Percentiles rank a stretch among this genome's conserved stretches.
Conservation (phyloP, 2,797 vertebrate species). For the Euthynnus affinis region DNA sequence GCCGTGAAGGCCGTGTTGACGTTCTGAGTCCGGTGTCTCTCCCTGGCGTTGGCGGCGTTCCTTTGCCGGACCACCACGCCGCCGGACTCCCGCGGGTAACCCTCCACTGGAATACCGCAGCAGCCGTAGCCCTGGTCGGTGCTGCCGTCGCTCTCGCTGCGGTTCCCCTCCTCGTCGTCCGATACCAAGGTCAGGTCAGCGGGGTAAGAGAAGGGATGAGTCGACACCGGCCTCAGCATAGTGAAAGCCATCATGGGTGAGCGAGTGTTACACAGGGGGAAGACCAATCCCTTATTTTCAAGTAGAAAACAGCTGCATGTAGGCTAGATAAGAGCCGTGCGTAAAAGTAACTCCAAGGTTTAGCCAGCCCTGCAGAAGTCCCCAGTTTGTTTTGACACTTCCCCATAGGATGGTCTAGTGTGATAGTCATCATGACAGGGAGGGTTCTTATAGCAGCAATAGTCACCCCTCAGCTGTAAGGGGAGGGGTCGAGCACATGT, state of each 20-base stretch:
- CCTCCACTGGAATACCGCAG: conserved; percentile 79
- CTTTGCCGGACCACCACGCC: conserved; percentile 88
- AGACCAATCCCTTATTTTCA: conserved; percentile 11
- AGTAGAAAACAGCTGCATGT: conserved; percentile 19
- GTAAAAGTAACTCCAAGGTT: conserved; percentile 35
- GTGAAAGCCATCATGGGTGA: conserved; percentile 86
- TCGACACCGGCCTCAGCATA: conserved; percentile 89
- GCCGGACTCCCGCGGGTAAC: conserved; percentile 70
- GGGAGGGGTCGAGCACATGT: conserved; percentile 50
- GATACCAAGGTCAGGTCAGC: conserved; percentile 87
- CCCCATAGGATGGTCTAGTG: conserved; percentile 29
- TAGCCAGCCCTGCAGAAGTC: conserved; percentile 1
- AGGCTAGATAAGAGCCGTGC: conserved; percentile 5
- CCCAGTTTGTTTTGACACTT: conserved; percentile 36
- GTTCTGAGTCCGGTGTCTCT: conserved; percentile 92
- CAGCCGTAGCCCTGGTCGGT: conserved; percentile 90
- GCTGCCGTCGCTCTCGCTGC: conserved; percentile 90
- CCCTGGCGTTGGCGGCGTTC: conserved; percentile 90
- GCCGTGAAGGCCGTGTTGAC: conserved; percentile 93
- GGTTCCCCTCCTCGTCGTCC: conserved; percentile 85
- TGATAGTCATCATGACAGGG: conserved; percentile 26
- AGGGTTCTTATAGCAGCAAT: conserved; percentile 63
- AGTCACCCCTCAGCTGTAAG: conserved; percentile 25
- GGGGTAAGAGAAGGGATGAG: conserved; percentile 86
- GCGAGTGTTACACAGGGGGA: neutral